Evolutionary conservation across 2,797 vertebrate species (phyloP).

Genomic region (Tapera naevia): DNA sequence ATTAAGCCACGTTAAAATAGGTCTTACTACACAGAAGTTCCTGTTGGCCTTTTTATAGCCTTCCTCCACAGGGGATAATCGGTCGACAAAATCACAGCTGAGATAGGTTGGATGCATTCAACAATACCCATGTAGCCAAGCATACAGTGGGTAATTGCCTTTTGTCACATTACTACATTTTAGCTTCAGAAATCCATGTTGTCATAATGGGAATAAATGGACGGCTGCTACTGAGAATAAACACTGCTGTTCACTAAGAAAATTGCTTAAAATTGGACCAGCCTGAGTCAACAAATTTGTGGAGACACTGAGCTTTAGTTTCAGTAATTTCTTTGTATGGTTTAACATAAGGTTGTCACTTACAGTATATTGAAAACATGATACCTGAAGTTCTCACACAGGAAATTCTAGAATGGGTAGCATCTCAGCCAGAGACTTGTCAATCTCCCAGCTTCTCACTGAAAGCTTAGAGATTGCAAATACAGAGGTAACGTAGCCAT

Average conservation of each 20-base stretch:
- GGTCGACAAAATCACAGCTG: constrained; percentile 1
- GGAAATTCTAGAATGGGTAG: background rate
- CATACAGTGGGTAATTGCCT: constrained; percentile 29
- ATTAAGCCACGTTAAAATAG: background rate
- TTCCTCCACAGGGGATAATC: background rate
- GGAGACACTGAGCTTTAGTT: constrained; percentile 5
- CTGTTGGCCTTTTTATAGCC: background rate
- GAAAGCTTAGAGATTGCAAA: background rate
- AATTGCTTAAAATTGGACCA: constrained; percentile 43
- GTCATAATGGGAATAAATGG: constrained; percentile 51
- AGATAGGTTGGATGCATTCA: background rate
- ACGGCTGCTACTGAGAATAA: constrained; percentile 35
- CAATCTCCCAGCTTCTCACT: background rate
- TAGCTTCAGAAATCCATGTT: constrained; percentile 24
- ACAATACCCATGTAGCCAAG: background rate
- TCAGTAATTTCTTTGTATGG: constrained; percentile 18
- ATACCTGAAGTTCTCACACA: background rate
- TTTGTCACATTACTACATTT: constrained; percentile 54
- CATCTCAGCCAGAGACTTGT: background rate
- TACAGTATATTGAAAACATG: background rate
- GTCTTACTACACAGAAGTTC: background rate
- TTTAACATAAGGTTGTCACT: constrained; percentile 44
- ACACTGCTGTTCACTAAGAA: constrained; percentile 28
- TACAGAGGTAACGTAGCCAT: background rate
- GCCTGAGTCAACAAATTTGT: constrained; percentile 10